Conservation (phyloP, 2,888 invertebrate genomes). For the Catocala sponsa region DNA sequence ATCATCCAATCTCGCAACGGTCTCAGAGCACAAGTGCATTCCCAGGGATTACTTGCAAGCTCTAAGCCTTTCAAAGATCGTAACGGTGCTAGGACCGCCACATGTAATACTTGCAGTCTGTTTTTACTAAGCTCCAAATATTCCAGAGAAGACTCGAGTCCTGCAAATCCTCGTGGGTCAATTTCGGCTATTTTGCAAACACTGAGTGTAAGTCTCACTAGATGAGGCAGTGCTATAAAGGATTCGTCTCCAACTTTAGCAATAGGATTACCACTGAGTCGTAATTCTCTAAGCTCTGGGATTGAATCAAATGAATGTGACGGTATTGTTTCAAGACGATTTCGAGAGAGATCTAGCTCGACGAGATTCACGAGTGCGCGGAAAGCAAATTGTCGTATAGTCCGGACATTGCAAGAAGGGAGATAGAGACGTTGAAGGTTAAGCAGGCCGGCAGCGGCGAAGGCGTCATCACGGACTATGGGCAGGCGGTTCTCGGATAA, state of each 20-base stretch:
- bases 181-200: slow-evolving; percentile 91
- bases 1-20: slow-evolving; percentile 94
- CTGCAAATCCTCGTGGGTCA: slow-evolving; percentile 91
- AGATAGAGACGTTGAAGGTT: slow-evolving; percentile 94
- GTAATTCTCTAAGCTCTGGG: slow-evolving; percentile 92
- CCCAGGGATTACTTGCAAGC: slow-evolving; percentile 94
- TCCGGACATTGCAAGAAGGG: slow-evolving; percentile 90
- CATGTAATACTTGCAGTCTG: slow-evolving; percentile 90
- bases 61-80: slow-evolving; percentile 92
- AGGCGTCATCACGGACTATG: slow-evolving; percentile 91
- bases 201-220: slow-evolving; percentile 92
- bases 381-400: slow-evolving; percentile 92
- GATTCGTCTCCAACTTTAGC: slow-evolving; percentile 91
- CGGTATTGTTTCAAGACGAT: slow-evolving; percentile 90
- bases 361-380: slow-evolving; percentile 93
- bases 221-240: slow-evolving; percentile 89
- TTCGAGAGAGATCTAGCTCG: slow-evolving; percentile 93
- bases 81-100: slow-evolving; percentile 90
- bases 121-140: slow-evolving; percentile 94
- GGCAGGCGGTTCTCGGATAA: slow-evolving; percentile 92
- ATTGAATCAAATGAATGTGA: slow-evolving; percentile 92
- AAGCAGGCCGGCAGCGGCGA: slow-evolving; percentile 91
- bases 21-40: slow-evolving; percentile 92
- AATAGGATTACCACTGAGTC: slow-evolving; percentile 93
- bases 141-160: slow-evolving; percentile 91